Conservation (phyloP, 2,797 vertebrate genomes). For the Champsocephalus esox region DNA sequence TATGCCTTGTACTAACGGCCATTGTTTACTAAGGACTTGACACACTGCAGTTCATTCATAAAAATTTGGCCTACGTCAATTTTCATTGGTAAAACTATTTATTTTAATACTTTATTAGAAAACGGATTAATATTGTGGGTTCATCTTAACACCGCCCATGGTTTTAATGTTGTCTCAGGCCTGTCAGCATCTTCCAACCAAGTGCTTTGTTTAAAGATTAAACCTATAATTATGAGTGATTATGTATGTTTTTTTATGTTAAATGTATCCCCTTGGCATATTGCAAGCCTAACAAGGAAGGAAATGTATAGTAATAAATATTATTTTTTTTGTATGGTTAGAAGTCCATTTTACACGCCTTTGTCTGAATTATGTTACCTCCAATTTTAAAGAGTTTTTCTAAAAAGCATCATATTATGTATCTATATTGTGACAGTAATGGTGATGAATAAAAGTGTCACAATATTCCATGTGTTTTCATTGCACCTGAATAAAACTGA, state of each 20-base stretch:
- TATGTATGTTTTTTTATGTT: conserved; percentile 23
- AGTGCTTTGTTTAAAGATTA: conserved; percentile 34
- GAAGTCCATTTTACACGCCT: conserved; percentile 21
- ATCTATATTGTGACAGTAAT: conserved; percentile 52
- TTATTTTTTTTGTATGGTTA: conserved; percentile 36
- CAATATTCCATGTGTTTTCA: background rate
- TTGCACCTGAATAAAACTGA: background rate
- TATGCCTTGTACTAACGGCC: conserved; percentile 23
- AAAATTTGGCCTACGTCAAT: background rate
- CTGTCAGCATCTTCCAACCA: conserved; percentile 11
- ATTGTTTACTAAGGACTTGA: conserved; percentile 44
- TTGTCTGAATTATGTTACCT: conserved; percentile 23
- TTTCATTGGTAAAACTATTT: conserved; percentile 50
- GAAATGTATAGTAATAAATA: conserved; percentile 31
- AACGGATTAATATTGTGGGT: conserved; percentile 10
- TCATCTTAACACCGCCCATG: conserved; percentile 1
- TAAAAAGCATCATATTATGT: conserved; percentile 33
- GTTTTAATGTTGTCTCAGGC: conserved; percentile 45
- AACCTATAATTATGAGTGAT: conserved; percentile 2
- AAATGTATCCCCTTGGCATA: conserved; percentile 28
- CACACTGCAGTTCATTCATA: conserved; percentile 23
- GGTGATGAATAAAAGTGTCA: conserved; percentile 44
- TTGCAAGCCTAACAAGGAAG: conserved; percentile 21
- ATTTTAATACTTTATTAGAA: conserved; percentile 43
- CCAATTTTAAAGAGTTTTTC: conserved; percentile 26